Base-by-base conservation (phyloP, 2,797 vertebrate genomes). In the Gymnodraco acuticeps region DNA sequence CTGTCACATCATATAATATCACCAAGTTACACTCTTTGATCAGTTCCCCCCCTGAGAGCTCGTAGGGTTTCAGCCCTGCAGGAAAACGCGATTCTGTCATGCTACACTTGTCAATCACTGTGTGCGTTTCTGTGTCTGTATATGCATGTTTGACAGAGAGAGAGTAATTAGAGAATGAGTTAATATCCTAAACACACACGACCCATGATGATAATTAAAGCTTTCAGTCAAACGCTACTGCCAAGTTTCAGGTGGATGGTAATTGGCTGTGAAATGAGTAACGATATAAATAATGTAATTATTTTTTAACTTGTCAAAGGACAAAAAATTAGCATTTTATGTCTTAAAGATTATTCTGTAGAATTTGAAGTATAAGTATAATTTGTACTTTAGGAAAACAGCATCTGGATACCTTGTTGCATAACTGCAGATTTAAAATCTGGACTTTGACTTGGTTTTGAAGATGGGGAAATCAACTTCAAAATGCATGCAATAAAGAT, bases 1-100 rank as follows among this genome's bases (percentile, higher is more conserved):
- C 87, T 90, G 88, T 92, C 91, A 90, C 48, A 72, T 72, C 59
- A 60, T 64, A 83, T 90, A 83, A 85, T 78, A 64, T 92, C 87
- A 88, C 64, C 42, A 62, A 33, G 42, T 64, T 75, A 60, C 64
- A 54, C 64, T 56, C 81, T 87, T 83, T 78, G 86, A 90, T 90
- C 87, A 87, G 80, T 63, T 73, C 75, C 66, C 75, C 72, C 80
- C 82, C 43, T 56, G 70, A 85, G 78, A 74, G 71, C 61, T 69
- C 55, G 67, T 62, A 48, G 55, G 51, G 73, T 82, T 78, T 82
- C 67, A 81, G 70, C 56, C 83, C 78, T 50, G 58, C 16, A 69
- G 85, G 45, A 61, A 83, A 85, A 70, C 38, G 23, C 48, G 54
- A 81, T 41, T 64, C 58, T 56, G 63, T 83, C 50, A 69, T 65